These are phyloP conservation scores for Lycocerus yunnanus DNA, from an alignment of 2,888 invertebrate genomes.

Conservation along the genomic window DNA sequence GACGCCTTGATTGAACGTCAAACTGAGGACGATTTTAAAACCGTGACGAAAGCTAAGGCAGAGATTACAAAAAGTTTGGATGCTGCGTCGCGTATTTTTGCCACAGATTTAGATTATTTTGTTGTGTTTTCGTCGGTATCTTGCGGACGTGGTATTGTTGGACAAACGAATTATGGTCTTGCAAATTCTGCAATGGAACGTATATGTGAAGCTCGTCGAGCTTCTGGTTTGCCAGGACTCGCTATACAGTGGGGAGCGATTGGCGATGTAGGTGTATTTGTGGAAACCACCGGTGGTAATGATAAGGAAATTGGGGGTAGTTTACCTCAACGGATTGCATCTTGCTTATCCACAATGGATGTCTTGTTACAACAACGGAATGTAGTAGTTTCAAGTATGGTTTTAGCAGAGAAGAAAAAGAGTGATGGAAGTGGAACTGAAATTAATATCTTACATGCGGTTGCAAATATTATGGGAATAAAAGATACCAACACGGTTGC, in stretches of 20 bases:
- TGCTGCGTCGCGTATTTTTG: constrained; percentile 72
- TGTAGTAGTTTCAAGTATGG: constrained; percentile 81
- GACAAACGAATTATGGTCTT: constrained; percentile 95
- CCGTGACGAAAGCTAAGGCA: constrained; percentile 85
- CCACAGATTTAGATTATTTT: constrained; percentile 87
- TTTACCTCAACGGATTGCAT: constrained; percentile 92
- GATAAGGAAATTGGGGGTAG: constrained; percentile 94
- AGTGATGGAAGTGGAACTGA: constrained; percentile 61
- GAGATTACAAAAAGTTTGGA: constrained; percentile 85
- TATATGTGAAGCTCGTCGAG: constrained; percentile 83
- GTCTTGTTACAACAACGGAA: constrained; percentile 87
- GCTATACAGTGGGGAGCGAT: constrained; percentile 99
- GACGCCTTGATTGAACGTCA: constrained; percentile 90
- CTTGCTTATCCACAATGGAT: constrained; percentile 88
- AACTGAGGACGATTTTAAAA: constrained; percentile 76
- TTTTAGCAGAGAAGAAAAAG: constrained; percentile 84
- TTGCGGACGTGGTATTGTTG: constrained; percentile 95
- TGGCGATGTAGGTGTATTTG: constrained; percentile 93
- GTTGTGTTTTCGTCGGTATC: constrained; percentile 96
- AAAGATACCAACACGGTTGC: constrained; percentile 84
- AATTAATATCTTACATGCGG: constrained; percentile 72
- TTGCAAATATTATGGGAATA: constrained; percentile 88
- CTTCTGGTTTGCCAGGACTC: constrained; percentile 79
- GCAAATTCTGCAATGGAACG: constrained; percentile 99
- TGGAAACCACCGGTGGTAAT: constrained; percentile 88